A percentile compares a stretch with the other conserved stretches of the same genome.
Evolutionary conservation across 2,113 vertebrate species (phyloP).

Genomic region (Oxyura jamaicensis): DNA sequence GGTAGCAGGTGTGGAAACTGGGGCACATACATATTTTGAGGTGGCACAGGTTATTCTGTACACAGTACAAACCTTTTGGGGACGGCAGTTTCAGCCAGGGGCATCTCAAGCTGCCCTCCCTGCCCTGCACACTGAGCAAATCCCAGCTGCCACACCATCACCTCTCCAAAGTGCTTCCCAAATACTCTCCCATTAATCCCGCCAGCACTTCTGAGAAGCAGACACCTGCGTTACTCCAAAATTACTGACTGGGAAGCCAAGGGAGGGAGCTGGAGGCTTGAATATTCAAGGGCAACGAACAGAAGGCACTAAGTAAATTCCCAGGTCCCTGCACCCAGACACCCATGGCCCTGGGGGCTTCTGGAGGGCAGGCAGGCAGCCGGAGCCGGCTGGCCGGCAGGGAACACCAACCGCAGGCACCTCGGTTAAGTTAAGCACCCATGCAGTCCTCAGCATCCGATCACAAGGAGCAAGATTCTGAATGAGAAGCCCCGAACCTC

Average conservation of each 20-base stretch:
- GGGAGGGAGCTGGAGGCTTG: neutral
- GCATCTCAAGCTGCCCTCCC: neutral
- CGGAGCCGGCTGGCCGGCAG: neutral
- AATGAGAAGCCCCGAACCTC: neutral
- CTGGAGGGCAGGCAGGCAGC: neutral
- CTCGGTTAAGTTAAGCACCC: neutral
- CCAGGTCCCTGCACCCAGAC: neutral
- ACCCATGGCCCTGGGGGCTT: neutral
- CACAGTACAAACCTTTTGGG: neutral
- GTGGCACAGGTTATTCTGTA: neutral
- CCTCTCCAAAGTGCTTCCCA: neutral
- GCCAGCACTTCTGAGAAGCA: slow-evolving; percentile 11
- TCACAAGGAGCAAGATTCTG: neutral
- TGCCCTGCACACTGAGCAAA: neutral
- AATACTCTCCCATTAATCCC: neutral
- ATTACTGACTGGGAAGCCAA: neutral
- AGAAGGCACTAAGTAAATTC: neutral
- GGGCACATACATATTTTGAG: neutral
- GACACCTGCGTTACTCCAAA: neutral
- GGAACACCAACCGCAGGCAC: neutral
- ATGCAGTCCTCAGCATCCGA: neutral
- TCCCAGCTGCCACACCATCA: neutral
- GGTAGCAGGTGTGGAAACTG: neutral
- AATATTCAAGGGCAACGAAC: neutral
- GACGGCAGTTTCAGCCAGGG: neutral